Conservation (phyloP, 2,113 vertebrate genomes). For the Madoqua kirkii region DNA sequence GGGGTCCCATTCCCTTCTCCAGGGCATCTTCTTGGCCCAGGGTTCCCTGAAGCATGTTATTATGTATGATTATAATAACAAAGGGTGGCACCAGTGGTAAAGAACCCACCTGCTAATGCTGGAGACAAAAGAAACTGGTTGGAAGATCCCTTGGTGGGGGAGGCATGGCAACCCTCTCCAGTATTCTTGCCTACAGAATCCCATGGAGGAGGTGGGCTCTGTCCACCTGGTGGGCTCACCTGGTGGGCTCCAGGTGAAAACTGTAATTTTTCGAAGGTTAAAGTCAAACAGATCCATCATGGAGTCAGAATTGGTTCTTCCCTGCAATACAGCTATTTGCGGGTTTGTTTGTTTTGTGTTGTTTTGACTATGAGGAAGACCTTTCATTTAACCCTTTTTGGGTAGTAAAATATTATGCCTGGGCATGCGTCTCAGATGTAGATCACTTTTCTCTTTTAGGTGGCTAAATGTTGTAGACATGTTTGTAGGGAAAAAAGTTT, state of each 20-base stretch:
- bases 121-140: neutral
- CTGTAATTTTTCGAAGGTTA: neutral
- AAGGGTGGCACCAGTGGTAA: neutral
- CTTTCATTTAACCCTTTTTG: neutral
- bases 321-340: neutral
- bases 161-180: neutral
- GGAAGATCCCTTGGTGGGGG: neutral
- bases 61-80: neutral
- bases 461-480: neutral
- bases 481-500: neutral
- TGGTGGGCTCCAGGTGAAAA: neutral
- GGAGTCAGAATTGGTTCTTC: neutral
- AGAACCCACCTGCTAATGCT: neutral
- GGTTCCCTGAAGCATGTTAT: neutral
- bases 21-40: neutral
- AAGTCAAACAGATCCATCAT: neutral
- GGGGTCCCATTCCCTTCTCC: neutral
- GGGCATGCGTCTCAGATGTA: neutral
- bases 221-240: too few relatives aligned
- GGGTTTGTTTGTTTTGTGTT: neutral
- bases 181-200: neutral
- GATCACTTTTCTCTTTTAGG: neutral
- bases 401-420: neutral
- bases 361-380: neutral
- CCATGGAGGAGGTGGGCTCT: neutral